Percentiles rank a stretch among this genome's conserved stretches.
Conservation (phyloP, 2,888 invertebrate species). For the Temnothorax rugatulus region DNA sequence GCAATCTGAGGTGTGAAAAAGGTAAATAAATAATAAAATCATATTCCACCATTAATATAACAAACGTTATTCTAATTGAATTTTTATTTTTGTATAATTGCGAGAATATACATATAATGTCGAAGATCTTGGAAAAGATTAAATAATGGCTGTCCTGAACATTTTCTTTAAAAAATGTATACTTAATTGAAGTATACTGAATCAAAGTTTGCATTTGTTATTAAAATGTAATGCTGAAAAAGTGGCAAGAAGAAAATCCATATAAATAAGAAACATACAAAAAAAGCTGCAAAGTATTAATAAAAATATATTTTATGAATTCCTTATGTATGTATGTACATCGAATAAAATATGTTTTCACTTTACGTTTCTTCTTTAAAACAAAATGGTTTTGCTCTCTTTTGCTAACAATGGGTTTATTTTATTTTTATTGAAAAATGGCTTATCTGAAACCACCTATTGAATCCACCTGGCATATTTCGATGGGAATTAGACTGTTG, state of each 20-base stretch:
- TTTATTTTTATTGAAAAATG: neutral
- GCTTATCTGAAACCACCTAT: neutral
- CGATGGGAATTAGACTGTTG: neutral
- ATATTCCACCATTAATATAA: neutral
- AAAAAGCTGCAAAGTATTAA: neutral
- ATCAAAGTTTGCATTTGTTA: neutral
- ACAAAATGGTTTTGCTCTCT: neutral
- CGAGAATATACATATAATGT: neutral
- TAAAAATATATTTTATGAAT: neutral
- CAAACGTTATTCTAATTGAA: neutral
- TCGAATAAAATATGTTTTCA: neutral
- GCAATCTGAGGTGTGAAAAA: neutral
- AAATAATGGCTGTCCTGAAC: neutral
- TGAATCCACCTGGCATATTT: neutral
- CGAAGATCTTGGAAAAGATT: neutral
- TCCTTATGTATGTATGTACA: neutral
- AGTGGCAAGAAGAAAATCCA: neutral
- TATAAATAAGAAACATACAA: neutral
- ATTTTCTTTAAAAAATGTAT: neutral
- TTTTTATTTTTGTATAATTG: conserved; percentile 1
- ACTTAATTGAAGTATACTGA: too few relatives aligned
- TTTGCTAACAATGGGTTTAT: neutral
- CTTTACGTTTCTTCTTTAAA: neutral
- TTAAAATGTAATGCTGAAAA: neutral
- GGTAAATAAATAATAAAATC: neutral